These are phyloP conservation scores for Papilio dardanus DNA, from an alignment of 1,140 invertebrate species.

Conservation along the genomic window DNA sequence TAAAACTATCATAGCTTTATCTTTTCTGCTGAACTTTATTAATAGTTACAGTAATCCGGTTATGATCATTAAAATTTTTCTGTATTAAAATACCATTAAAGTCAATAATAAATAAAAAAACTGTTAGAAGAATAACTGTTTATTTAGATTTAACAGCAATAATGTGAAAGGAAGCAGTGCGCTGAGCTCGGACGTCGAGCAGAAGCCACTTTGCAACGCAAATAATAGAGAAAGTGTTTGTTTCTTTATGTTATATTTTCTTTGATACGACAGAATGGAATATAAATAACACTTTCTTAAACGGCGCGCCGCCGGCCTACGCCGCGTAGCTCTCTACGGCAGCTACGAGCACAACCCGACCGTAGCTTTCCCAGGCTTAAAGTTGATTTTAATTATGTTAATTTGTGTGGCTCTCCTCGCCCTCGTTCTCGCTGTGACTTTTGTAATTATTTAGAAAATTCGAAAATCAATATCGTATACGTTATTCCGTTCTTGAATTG, in stretches of 20 bases:
- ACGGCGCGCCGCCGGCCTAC: background rate
- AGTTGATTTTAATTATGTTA: background rate
- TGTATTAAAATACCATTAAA: background rate
- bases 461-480: background rate
- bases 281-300: background rate
- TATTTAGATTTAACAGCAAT: background rate
- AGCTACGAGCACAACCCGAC: too few species aligned
- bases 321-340: background rate
- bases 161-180: background rate
- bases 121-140: background rate
- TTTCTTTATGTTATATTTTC: background rate
- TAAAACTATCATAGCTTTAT: too few species aligned
- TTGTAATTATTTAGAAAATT: background rate
- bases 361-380: background rate
- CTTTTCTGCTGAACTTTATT: too few species aligned
- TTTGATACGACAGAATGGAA: background rate
- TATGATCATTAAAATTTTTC: too few species aligned
- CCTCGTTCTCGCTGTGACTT: background rate
- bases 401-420: too few species aligned
- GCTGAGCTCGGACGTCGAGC: background rate
- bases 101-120: background rate
- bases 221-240: background rate
- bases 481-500: background rate
- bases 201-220: background rate
- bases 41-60: too few species aligned